Base-by-base conservation (phyloP, 2,113 vertebrate genomes). In the Cynocephalus volans region DNA sequence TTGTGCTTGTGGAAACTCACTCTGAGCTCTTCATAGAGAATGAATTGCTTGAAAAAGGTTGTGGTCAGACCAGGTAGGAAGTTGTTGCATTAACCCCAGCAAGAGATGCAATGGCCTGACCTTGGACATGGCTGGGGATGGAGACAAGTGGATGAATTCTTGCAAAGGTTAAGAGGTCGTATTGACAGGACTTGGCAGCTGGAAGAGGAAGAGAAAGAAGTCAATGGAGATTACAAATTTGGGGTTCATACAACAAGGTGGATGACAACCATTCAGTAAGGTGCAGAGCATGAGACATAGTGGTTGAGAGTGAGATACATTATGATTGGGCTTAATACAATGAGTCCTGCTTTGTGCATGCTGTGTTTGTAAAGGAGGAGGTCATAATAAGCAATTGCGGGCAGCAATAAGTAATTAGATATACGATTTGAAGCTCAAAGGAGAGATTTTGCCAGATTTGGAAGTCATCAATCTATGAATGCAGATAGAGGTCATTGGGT, bases 371-470 rank as follows among this genome's bases (percentile, higher is more conserved):
- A 72, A 60, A n/a, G 12, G 18, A 3, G 23, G 28, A 91, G 12
- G 11, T 54, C 21, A 83, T 41, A 83, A 18, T 60, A 76, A 60
- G 19, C 31, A 31, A 88, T 10, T 45, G 9, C 65, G 41, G 28
- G 5, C 64, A 26, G 11, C 21, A 48, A 85, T 54, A 58, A 52
- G 36, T 77, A 48, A 50, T 8, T 85, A 26, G 13, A 31, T 36
- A 13, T 5, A n/a, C 41, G 14, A 41, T 58, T 24, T 86, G 21
- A 24, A n/a, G 18, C 58, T 81, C 33, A 85, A 82, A 9, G 73
- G 69, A 87, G 17, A 96, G 9, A 90, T 67, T 88, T 54, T 69
- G 70, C 75, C 4, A 75, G 21, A 89, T 58, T 73, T 94, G 24
- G n/a, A 26, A 69, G n/a, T 81, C 45, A 31, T 69, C 26, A 56